These are phyloP conservation scores for Mustela lutreola DNA, from an alignment of 2,113 vertebrate species.

Conservation along the genomic window DNA sequence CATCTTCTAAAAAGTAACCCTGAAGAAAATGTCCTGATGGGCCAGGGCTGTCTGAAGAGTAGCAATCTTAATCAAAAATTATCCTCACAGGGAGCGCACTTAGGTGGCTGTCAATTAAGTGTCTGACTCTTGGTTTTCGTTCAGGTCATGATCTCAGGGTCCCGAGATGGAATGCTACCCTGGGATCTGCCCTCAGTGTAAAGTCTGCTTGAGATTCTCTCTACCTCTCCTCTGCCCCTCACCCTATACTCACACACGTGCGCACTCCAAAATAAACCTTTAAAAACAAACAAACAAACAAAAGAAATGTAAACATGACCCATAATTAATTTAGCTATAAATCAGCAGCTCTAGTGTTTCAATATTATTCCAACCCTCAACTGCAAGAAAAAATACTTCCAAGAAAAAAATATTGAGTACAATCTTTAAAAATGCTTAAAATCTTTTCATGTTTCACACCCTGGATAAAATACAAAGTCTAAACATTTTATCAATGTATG, in stretches of 20 bases:
- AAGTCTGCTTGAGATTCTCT: background rate
- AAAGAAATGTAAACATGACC: background rate
- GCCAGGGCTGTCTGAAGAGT: background rate
- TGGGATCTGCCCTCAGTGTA: background rate
- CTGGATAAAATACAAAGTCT: background rate
- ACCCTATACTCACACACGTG: background rate
- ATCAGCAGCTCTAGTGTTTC: background rate
- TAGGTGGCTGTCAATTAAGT: background rate
- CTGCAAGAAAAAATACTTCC: background rate
- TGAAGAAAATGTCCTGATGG: background rate
- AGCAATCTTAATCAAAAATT: background rate
- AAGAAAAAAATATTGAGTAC: background rate
- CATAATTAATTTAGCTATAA: background rate
- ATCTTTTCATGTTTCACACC: background rate
- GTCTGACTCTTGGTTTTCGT: background rate
- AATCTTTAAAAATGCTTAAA: constrained; percentile 4
- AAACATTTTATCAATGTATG: background rate
- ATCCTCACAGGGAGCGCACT: background rate
- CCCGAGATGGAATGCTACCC: background rate
- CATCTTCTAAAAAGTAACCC: background rate
- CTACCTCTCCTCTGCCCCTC: background rate
- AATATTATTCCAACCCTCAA: background rate
- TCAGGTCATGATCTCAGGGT: background rate
- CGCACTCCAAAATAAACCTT: background rate
- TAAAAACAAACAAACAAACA: background rate